Evolutionary conservation across 2,113 vertebrate genomes (phyloP), one percentile per base, ranked within the genome.

Genomic region (Oryzias javanicus): DNA sequence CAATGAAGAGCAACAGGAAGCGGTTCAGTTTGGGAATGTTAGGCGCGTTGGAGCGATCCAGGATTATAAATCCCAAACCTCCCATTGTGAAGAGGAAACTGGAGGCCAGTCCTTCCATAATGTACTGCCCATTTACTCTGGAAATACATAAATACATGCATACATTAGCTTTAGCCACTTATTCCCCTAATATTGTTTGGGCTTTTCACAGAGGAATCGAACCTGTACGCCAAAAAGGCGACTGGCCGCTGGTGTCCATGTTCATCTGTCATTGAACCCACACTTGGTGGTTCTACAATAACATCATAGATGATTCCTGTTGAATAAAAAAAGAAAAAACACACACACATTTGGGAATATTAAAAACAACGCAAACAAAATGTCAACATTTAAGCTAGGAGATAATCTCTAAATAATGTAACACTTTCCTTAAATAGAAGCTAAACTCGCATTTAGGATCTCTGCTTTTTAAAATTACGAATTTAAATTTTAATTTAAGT

Each of bases 71-170:
- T 55, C 97, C 97, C 61, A 99, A 88, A 4, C 97, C 97, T 10
- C 97, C 97, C 96, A 99, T 99, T 8, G 97, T 99, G 86, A 99
- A 99, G 48, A 99, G 94, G 85, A 99, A 99, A 72, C 97, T 99
- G 76, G 97, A 99, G 2, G 97, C 97, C 0, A 99, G 89, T 29
- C 96, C 97, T 86, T 99, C 97, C 97, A 99, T 99, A 42, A 99
- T 99, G 83, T 99, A 99, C 45, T 99, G 97, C 4, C 96, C 96
- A 44, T 99, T 98, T 59, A 99, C 96, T 83, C 97, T 99, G 76
- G n/a, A n/a, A n/a, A n/a, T n/a, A n/a, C n/a, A n/a, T n/a, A n/a
- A n/a, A n/a, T n/a, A n/a, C n/a, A n/a, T n/a, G n/a, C n/a, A n/a
- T n/a, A n/a, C n/a, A n/a, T n/a, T n/a, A n/a, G 16, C 6, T 29